These are phyloP conservation scores for Podilymbus podiceps DNA, from an alignment of 2,113 vertebrate species.

Conservation along the genomic window DNA sequence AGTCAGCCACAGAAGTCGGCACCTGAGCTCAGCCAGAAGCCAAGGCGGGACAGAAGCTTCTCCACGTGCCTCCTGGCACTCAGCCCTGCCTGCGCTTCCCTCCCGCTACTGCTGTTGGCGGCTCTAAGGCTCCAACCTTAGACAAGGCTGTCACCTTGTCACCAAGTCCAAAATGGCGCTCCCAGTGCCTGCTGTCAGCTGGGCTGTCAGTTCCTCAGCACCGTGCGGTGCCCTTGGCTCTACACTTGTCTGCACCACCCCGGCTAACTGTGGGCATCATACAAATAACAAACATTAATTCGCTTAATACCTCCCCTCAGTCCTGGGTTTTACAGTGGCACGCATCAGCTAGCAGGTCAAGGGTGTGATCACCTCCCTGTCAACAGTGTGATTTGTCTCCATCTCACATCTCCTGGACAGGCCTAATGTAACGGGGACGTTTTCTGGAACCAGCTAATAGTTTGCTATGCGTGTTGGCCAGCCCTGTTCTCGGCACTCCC, in stretches of 20 bases:
- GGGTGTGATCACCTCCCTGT: neutral
- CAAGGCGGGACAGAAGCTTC: neutral
- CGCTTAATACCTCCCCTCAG: neutral
- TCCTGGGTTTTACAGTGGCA: neutral
- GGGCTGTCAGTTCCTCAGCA: conserved; percentile 10
- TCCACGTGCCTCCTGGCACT: neutral
- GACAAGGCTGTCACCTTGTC: neutral
- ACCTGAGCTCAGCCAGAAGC: neutral
- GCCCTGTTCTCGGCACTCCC: neutral
- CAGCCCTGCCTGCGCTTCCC: neutral
- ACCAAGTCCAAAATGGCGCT: neutral
- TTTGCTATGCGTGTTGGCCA: neutral
- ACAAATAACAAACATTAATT: conserved; percentile 15
- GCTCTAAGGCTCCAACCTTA: too few relatives aligned
- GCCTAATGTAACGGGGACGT: neutral
- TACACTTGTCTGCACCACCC: neutral
- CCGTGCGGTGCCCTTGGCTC: neutral
- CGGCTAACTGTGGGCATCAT: neutral
- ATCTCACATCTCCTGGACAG: neutral
- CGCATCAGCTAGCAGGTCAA: neutral
- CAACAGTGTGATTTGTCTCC: neutral
- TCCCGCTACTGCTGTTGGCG: neutral
- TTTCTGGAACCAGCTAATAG: neutral
- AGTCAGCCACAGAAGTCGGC: neutral
- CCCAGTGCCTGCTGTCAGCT: neutral